Base-by-base conservation (phyloP, 2,797 vertebrate genomes). In the Delichon dasypus region DNA sequence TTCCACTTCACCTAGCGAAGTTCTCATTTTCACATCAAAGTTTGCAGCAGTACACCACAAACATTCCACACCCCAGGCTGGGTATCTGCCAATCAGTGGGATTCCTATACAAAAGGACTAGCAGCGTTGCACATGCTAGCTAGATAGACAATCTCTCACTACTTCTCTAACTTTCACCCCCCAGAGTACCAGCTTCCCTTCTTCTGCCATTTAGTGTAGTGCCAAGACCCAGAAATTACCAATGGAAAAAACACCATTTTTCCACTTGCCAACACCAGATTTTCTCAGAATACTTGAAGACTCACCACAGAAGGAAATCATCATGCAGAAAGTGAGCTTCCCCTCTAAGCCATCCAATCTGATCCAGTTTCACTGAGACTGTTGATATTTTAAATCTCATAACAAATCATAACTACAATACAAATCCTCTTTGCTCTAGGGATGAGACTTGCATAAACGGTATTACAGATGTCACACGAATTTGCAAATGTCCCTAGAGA, bases 371-470 rank as follows among this genome's bases (percentile, higher is more conserved):
- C 83, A 75, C 64, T 17, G 32, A 81, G 40, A 86, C 40, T 55
- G 70, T 13, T 88, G 83, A 73, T 86, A 87, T 53, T 70, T 81
- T 71, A 95, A 94, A 90, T 90, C 91, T 93, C 4, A 0, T 90
- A 94, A 93, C 83, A 90, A 91, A 73, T 91, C 85, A 60, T 71
- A 91, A 90, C 88, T 88, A 90, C 88, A 94, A 66, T 19, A 95
- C 16, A 94, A 96, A 96, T 94, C 83, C 88, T 93, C 95, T 94
- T 95, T 88, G 88, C 93, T 91, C 60, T 50, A 84, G 85, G 76
- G 88, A 94, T 94, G 51, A 91, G 55, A 78, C 66, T 88, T 91
- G 74, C 74, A 86, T 86, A 62, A 93, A 93, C 1, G 0, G 27
- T 58, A 81, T 64, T 94, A 90, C 40, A 79, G 79, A 94, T 95